Base-by-base conservation (phyloP, 2,888 invertebrate genomes). In the Metalampra italica region DNA sequence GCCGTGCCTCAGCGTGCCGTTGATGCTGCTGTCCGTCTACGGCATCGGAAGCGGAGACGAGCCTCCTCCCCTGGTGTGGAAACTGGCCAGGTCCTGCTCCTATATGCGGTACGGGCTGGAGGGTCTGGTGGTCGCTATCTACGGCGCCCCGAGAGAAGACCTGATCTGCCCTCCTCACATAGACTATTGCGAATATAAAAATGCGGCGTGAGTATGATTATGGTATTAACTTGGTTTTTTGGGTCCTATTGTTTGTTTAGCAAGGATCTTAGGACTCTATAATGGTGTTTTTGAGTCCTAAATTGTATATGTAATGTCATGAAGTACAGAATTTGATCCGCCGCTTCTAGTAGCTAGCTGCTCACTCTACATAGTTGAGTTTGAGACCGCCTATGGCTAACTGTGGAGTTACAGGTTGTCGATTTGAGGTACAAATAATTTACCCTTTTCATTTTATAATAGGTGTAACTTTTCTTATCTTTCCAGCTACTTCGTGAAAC, bases 11-110 rank as follows among this genome's bases (percentile, higher is more conserved):
- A 91, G 94, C 46, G 97, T 97, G 5, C 98, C 98, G 0, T 86
- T 98, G 9, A 95, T 98, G 92, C 80, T 98, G 49, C 90, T 98
- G 44, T 95, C 97, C 5, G 95, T 94, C 0, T 95, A 95, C 69
- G 96, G 98, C 30, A 94, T 98, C 66, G 98, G 98, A 5, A 93
- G 93, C 52, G 95, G 95, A 0, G 89, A 91, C n/a, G 72, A 68
- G 0, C 93, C 94, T 0, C 91, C 95, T 14, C 94, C 97, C 0
- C 72, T 92, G 0, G 91, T 95, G 58, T 93, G 98, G 75, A 91
- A 92, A 57, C 84, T 97, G 65, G 89, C 95, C 0, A 94, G 97
- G 86, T 94, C 95, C 56, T 90, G 94, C 46, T 97, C 97, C 52
- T 97, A 94, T 75, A 90, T 97, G 49, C 91, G 97, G 9, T 93